Evolutionary conservation across 2,888 invertebrate genomes (phyloP).

Genomic region (Melieria omissa): DNA sequence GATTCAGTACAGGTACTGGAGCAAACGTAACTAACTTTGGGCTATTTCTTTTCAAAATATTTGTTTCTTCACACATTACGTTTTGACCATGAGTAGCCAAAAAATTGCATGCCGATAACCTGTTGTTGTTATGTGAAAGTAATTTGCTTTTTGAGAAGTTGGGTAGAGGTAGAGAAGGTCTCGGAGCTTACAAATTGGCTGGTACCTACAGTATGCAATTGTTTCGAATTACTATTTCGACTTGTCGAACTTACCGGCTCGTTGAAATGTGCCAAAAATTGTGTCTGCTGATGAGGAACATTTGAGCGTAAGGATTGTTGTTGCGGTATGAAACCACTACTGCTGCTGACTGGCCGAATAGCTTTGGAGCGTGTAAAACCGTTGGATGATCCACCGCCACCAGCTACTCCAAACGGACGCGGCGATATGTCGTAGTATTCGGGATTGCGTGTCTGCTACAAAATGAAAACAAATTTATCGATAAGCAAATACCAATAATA

Average conservation of each 20-base stretch:
- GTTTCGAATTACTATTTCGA: no score
- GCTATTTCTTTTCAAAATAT: no score
- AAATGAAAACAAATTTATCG: slow-evolving; percentile 10
- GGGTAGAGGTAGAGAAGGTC: no score
- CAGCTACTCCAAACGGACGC: slow-evolving; percentile 62
- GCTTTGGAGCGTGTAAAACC: slow-evolving; percentile 60
- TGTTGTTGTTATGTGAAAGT: no score
- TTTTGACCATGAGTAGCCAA: no score
- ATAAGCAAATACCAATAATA: background rate
- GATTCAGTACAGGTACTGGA: no score
- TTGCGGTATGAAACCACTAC: slow-evolving; percentile 55
- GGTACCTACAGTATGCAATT: no score
- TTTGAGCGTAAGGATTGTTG: slow-evolving; percentile 53
- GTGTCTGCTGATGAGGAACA: slow-evolving; percentile 65
- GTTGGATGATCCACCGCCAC: slow-evolving; percentile 35
- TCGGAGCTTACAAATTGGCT: no score
- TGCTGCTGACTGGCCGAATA: slow-evolving; percentile 54
- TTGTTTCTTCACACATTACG: no score
- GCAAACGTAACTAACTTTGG: no score
- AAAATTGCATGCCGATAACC: no score
- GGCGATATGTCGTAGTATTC: slow-evolving; percentile 67
- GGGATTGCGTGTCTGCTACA: slow-evolving; percentile 61
- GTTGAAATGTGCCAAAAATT: slow-evolving; percentile 64
- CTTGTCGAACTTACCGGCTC: slow-evolving; percentile 57
- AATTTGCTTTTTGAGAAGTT: no score